Evolutionary conservation across 2,888 invertebrate genomes (phyloP), one percentile per base, ranked within the genome.

Genomic region (Lasioglossum vierecki): DNA sequence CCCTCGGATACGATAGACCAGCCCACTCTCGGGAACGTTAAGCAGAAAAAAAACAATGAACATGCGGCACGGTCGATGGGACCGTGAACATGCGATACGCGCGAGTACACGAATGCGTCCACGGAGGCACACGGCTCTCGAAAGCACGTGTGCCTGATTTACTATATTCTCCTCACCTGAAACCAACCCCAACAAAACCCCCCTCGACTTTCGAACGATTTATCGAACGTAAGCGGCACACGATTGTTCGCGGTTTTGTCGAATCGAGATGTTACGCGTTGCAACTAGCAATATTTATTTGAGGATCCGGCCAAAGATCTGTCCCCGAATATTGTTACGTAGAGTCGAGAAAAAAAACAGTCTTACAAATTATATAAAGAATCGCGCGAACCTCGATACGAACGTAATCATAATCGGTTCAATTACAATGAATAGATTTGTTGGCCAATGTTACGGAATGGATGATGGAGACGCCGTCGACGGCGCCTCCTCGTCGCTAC

Each of bases 361-460:
- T 11, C 22, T 30, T 30, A 72, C 30, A 73, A 26, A 68, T 35
- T 53, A 49, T 30, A 73, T 30, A 73, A 44, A 49, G 66, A 44
- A 26, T 76, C 60, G 68, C 77, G 76, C 11, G 18, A n/a, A 66
- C 66, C 72, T 72, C 75, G 80, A 75, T 49, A 81, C 84, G 85
- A 78, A 82, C 83, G 80, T 83, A 68, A 68, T 68, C 63, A 88
- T 90, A 90, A 90, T 85, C 86, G 86, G 86, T 83, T 85, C 74
- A 92, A 91, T 92, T 93, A 85, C 91, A 91, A 92, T 92, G 87
- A 70, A 91, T 93, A 93, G 94, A 93, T 92, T 85, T 89, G 91
- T 93, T 92, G 92, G 92, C 92, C 93, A 94, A 94, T 94, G 91
- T 92, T 92, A 92, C 94, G 92, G 94, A 95, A 91, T 94, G 94